These are phyloP conservation scores for Acanthosepion pharaonis DNA, from an alignment of 2,888 invertebrate genomes.

Conservation along the genomic window DNA sequence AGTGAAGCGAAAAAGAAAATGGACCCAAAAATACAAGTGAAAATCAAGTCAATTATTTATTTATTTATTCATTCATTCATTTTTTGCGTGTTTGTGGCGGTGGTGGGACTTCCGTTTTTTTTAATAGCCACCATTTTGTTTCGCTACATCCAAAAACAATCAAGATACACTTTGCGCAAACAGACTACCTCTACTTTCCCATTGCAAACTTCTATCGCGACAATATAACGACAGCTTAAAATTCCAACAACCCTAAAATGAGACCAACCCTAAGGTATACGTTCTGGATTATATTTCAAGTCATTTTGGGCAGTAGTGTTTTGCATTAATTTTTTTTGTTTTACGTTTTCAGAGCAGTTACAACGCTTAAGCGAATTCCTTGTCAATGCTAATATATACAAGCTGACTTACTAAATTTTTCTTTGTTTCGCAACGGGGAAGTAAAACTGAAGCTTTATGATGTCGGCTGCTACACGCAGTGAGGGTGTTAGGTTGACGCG, in stretches of 20 bases:
- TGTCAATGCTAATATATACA: neutral
- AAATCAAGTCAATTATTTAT: no score
- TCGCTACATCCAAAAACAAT: no score
- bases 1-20: no score
- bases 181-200: no score
- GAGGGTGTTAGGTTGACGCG: no score
- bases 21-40: no score
- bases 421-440: neutral
- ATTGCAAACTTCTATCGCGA: no score
- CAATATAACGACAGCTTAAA: neutral
- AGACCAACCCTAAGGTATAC: neutral
- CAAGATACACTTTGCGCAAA: no score
- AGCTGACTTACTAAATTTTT: neutral
- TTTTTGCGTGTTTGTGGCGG: no score
- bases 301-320: neutral
- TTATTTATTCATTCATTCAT: no score
- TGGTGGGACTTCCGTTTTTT: no score
- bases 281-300: neutral
- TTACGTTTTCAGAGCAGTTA: neutral
- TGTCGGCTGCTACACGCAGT: neutral
- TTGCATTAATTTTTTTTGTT: neutral
- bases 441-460: neutral
- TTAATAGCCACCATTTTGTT: no score
- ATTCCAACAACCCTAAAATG: neutral
- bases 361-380: slow-evolving; percentile 1